Evolutionary conservation across 2,797 vertebrate species (phyloP).

Genomic region (Characodon lateralis): DNA sequence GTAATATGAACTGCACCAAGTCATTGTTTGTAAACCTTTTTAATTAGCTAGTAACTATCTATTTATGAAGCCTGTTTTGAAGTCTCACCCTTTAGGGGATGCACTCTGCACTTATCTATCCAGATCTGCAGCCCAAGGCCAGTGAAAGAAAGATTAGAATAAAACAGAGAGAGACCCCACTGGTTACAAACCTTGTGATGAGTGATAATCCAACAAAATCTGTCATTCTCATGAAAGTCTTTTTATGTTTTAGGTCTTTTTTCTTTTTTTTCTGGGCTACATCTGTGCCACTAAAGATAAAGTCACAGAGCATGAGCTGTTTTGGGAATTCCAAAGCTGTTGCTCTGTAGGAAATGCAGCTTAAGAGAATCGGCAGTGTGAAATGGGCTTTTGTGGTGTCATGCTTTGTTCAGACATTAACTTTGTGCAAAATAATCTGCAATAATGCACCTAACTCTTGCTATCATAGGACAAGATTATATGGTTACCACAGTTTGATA

Average conservation of each 20-base stretch:
- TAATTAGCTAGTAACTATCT: constrained; percentile 53
- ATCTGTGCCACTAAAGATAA: constrained; percentile 42
- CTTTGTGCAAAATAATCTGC: constrained; percentile 26
- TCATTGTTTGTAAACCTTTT: constrained; percentile 53
- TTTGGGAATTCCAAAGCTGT: constrained; percentile 38
- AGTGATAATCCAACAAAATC: constrained; percentile 60
- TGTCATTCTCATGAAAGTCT: constrained; percentile 54
- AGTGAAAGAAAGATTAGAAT: constrained; percentile 25
- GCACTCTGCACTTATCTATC: constrained; percentile 43
- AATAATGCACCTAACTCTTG: not conserved
- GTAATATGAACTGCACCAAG: constrained; percentile 38
- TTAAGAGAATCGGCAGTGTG: constrained; percentile 23
- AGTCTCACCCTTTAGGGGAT: constrained; percentile 52
- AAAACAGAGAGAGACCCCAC: constrained; percentile 40
- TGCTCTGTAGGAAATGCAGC: constrained; percentile 31
- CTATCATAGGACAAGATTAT: not conserved
- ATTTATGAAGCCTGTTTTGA: constrained; percentile 50
- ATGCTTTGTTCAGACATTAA: constrained; percentile 28
- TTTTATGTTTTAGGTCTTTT: constrained; percentile 15
- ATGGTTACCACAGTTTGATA: not conserved
- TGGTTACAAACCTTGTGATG: constrained; percentile 54
- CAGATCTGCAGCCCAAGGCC: constrained; percentile 50
- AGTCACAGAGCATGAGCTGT: constrained; percentile 37
- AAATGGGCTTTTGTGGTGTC: constrained; percentile 40
- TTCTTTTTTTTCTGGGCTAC: constrained; percentile 15